phyloP scores from a whole-genome alignment of 2,888 invertebrate species.

The Carcina quercana region DNA sequence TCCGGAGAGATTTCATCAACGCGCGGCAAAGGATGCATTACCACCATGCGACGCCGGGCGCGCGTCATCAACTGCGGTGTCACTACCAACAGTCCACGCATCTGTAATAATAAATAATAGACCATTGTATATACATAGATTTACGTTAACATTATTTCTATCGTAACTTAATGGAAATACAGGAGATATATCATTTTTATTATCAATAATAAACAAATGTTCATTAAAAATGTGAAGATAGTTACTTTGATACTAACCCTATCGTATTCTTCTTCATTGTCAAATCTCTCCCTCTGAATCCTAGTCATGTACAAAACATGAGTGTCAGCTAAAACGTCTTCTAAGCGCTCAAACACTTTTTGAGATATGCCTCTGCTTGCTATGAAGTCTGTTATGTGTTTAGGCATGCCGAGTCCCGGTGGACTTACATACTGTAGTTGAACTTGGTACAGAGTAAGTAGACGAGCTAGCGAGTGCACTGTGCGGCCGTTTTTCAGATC shows the following conservation, averaged over 20 bases:
- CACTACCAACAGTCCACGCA: constrained; percentile 90
- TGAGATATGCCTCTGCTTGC: constrained; percentile 86
- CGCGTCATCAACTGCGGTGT: constrained; percentile 97
- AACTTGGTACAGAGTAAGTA: constrained; percentile 95
- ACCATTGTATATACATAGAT: background rate
- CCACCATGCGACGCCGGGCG: constrained; percentile 95
- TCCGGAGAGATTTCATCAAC: constrained; percentile 95
- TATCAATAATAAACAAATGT: too few relatives aligned
- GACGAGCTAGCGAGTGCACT: constrained; percentile 95
- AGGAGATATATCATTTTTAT: too few relatives aligned
- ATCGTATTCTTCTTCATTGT: constrained; percentile 87
- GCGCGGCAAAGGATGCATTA: constrained; percentile 97
- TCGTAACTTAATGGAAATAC: too few relatives aligned
- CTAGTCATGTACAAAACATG: constrained; percentile 99
- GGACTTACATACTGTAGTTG: constrained; percentile 95
- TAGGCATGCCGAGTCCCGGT: constrained; percentile 91
- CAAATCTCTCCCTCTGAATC: constrained; percentile 95
- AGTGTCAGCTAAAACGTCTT: constrained; percentile 91
- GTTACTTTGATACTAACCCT: too few relatives aligned
- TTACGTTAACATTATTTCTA: too few relatives aligned
- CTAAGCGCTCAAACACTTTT: constrained; percentile 80
- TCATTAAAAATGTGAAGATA: too few relatives aligned
- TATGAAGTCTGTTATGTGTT: constrained; percentile 86
- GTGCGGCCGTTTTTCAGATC: constrained; percentile 98
- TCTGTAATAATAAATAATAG: constrained; percentile 64